Percentiles rank a stretch among this genome's conserved stretches.
phyloP scores from a whole-genome alignment of 2,113 vertebrate genomes.

The Aplodontia rufa region DNA sequence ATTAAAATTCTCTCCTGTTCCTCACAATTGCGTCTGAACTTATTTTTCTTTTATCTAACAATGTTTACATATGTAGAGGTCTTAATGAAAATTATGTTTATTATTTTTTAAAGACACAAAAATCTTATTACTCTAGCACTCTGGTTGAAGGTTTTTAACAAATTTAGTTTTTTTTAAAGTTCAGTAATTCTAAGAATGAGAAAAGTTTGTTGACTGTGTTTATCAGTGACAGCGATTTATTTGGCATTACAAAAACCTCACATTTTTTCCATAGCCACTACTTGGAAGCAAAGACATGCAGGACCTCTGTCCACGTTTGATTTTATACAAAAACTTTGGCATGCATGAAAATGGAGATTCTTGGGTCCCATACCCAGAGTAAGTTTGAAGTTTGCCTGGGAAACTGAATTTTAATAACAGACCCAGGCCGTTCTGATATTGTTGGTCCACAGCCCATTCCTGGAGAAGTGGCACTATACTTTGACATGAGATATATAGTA shows the following conservation, averaged over 20 bases:
- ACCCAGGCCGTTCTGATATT: not conserved
- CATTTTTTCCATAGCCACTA: slow-evolving; percentile 3
- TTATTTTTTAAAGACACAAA: not conserved
- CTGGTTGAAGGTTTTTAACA: not conserved
- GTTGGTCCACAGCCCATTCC: not conserved
- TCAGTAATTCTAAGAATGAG: slow-evolving; percentile 11
- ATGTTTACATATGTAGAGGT: not conserved
- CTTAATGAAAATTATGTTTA: not conserved
- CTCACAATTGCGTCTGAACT: not conserved
- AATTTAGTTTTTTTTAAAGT: not conserved
- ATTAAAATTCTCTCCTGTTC: not conserved
- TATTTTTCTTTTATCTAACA: slow-evolving; percentile 16
- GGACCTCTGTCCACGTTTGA: not conserved
- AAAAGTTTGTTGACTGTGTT: not conserved
- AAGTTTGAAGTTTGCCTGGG: not conserved
- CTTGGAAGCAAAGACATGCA: not conserved
- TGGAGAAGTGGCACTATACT: not conserved
- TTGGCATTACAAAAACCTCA: slow-evolving; percentile 18
- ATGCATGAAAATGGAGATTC: not conserved
- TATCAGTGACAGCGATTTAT: not conserved
- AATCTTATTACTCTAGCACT: slow-evolving; percentile 1
- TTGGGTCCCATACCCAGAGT: not conserved
- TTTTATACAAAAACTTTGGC: not conserved
- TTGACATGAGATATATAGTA: not conserved
- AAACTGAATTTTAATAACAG: slow-evolving; percentile 2